Base-by-base conservation (phyloP, 2,888 invertebrate genomes). In the Artemia sinica region DNA sequence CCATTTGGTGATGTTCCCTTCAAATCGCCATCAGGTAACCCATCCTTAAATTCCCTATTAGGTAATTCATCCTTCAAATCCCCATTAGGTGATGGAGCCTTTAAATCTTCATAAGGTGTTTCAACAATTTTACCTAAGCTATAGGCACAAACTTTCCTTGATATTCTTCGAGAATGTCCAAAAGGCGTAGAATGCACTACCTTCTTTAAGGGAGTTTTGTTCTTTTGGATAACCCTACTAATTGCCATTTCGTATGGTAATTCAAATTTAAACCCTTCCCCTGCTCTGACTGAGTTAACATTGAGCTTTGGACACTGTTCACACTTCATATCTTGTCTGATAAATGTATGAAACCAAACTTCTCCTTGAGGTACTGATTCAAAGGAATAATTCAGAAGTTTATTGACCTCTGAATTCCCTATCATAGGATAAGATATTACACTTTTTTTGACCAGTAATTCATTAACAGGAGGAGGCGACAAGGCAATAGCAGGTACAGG, bases 201-300 rank as follows among this genome's bases (percentile, higher is more conserved):
- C 18, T 58, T 58, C 10, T 58, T 58, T 58, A 58, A n/a, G n/a
- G 58, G 58, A 58, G 58, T 58, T 58, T 58, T 58, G 58, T 8
- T n/a, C 18, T 58, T 58, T n/a, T 18, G n/a, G 58, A 58, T 58
- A 8, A 58, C 18, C n/a, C 58, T n/a, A 58, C 14, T 14, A n/a
- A 58, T 18, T 14, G 58, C 14, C 58, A 58, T 58, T 58, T 58
- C 58, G 18, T 58, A 58, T 58, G 58, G 58, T 18, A 58, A 18
- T 58, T 58, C 58, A 58, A 58, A 58, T 7, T 8, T 9, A 18
- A 58, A 58, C 8, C 58, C 58, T 18, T 58, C 58, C n/a, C 58
- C 58, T 18, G 14, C 58, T 18, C 8, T 58, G 58, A 58, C 58
- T 14, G 58, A 18, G 10, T 58, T n/a, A 8, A 58, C 58, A 58